phyloP scores from a whole-genome alignment of 2,888 invertebrate genomes.

The Rhorus exstirpatorius region DNA sequence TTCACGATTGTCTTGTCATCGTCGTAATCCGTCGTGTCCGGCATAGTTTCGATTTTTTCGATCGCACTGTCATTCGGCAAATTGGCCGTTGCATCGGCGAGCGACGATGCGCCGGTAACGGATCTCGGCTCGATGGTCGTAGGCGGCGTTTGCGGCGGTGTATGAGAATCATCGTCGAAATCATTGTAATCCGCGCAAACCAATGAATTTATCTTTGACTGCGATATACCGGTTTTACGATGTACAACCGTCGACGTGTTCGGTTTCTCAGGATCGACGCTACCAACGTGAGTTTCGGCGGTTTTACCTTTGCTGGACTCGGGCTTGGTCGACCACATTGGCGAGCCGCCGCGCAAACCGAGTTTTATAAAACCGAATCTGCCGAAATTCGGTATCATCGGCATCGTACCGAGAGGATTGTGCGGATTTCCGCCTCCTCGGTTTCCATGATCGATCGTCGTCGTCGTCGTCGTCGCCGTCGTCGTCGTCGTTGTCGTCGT shows the following conservation, averaged over 20 bases:
- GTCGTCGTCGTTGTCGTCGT: slow-evolving; percentile 86
- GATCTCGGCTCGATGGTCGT: slow-evolving; percentile 76
- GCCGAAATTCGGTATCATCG: slow-evolving; percentile 88
- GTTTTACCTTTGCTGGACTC: slow-evolving; percentile 84
- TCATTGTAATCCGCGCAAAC: slow-evolving; percentile 89
- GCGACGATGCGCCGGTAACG: slow-evolving; percentile 71
- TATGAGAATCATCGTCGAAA: slow-evolving; percentile 88
- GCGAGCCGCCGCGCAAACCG: slow-evolving; percentile 90
- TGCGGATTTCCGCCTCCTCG: slow-evolving; percentile 87
- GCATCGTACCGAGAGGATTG: slow-evolving; percentile 88
- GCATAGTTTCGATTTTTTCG: slow-evolving; percentile 86
- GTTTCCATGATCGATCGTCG: slow-evolving; percentile 83
- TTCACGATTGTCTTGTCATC: slow-evolving; percentile 88
- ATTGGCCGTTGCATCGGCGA: slow-evolving; percentile 57
- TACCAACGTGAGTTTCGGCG: slow-evolving; percentile 82
- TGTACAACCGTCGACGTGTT: slow-evolving; percentile 84
- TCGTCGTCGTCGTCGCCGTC: slow-evolving; percentile 87
- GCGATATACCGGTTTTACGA: slow-evolving; percentile 83
- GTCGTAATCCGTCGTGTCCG: slow-evolving; percentile 88
- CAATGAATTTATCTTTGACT: slow-evolving; percentile 86
- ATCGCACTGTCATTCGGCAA: slow-evolving; percentile 82
- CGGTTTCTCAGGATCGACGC: slow-evolving; percentile 85
- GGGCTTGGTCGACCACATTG: slow-evolving; percentile 88
- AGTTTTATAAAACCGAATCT: slow-evolving; percentile 88
- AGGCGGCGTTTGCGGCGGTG: slow-evolving; percentile 87